Base-by-base conservation (phyloP, 2,797 vertebrate genomes). In the Hoplostethus mediterraneus region DNA sequence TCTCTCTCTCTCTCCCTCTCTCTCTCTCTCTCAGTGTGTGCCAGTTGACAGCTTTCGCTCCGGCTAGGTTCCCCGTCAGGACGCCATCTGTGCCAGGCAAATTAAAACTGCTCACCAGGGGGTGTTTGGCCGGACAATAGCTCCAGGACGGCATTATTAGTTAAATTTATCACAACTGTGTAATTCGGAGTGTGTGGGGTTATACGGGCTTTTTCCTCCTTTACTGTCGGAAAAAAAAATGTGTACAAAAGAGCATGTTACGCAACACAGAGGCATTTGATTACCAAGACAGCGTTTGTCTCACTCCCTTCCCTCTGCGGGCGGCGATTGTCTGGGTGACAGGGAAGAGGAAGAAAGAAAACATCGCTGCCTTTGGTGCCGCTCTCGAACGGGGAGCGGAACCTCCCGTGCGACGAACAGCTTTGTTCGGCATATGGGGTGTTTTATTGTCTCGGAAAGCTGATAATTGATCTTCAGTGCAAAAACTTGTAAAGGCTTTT, bases 11-110 rank as follows among this genome's bases (percentile, higher is more conserved):
- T 21, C 21, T 21, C 21, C n/a, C n/a, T n/a, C 42, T 55, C 67
- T 48, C 33, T 44, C 53, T 48, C 63, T 21, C 21, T 21, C 21
- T 21, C 21, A 21, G 53, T 78, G 76, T 16, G 86, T 84, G 81
- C 84, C 88, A 81, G 86, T 87, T 82, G 87, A 92, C 83, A 84
- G 89, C 71, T 71, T 82, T 87, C 81, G 52, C 85, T 90, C 82
- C 83, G 89, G 93, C 90, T 89, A 89, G 89, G 82, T 51, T 76
- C 75, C 90, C 93, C 86, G 87, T 93, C 93, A 92, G 75, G 70
- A 80, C 67, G 67, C 93, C 93, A 94, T 93, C 94, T 94, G 93
- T 63, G 89, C 88, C 44, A 78, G 76, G 81, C 88, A 90, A 92
- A 92, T 93, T 90, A 91, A 92, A 91, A 86, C 75, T 17, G 61